A percentile compares a stretch with the other conserved stretches of the same genome.
phyloP scores from a whole-genome alignment of 2,888 invertebrate species.

The Sesamia inferens region DNA sequence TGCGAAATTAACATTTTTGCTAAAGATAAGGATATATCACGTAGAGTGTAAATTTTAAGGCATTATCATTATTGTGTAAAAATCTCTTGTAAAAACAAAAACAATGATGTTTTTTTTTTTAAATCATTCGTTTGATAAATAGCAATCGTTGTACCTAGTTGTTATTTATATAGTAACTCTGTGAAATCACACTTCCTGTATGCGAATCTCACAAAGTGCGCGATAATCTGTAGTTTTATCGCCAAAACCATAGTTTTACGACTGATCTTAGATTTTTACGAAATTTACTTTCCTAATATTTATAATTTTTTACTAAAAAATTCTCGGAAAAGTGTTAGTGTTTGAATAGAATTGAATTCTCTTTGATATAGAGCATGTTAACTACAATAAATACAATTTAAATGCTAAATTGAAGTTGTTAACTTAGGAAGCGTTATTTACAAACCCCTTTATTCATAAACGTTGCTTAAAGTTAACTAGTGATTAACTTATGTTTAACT shows the following conservation, averaged over 20 bases:
- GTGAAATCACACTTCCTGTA: conserved; percentile 39
- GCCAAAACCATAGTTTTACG: conserved; percentile 47
- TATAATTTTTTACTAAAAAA: conserved; percentile 54
- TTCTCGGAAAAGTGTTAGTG: conserved; percentile 26
- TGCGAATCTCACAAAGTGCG: conserved; percentile 55
- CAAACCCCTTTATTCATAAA: not conserved
- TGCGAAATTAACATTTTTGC: conserved; percentile 48
- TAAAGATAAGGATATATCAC: conserved; percentile 60
- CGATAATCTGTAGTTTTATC: conserved; percentile 38
- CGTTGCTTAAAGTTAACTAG: no score
- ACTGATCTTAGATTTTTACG: conserved; percentile 59
- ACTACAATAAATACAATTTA: conserved; percentile 48
- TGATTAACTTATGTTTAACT: no score
- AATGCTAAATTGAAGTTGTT: conserved; percentile 45
- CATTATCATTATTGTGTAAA: conserved; percentile 62
- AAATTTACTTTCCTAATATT: conserved; percentile 50
- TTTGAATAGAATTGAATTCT: conserved; percentile 40
- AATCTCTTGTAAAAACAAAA: conserved; percentile 51
- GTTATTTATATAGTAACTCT: conserved; percentile 47
- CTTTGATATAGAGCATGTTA: conserved; percentile 48
- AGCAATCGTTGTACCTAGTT: conserved; percentile 59
- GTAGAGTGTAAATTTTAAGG: conserved; percentile 63
- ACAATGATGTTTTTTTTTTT: conserved; percentile 59
- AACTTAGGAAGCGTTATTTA: conserved; percentile 48
- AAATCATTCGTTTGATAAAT: conserved; percentile 46